A percentile compares a stretch with the other conserved stretches of the same genome.
Evolutionary conservation across 2,797 vertebrate genomes (phyloP).

Genomic region (Enteromius argenteus): DNA sequence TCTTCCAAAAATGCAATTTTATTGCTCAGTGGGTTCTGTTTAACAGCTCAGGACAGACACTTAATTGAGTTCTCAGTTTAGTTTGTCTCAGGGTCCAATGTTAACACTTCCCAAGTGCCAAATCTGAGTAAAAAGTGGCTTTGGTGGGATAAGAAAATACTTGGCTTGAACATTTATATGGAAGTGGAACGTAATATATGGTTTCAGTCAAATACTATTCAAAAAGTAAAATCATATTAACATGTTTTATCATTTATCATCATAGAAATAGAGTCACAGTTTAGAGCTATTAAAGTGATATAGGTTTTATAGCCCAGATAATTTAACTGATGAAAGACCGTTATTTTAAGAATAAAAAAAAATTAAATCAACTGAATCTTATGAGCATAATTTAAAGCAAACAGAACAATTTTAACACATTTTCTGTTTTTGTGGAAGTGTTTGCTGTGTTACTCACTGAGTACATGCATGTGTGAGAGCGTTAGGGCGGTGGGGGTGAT

Average conservation of each 20-base stretch:
- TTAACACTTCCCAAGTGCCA: neutral
- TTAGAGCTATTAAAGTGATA: neutral
- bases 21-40: neutral
- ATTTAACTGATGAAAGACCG: neutral
- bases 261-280: neutral
- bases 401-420: neutral
- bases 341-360: neutral
- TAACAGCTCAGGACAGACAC: neutral
- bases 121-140: neutral
- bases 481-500: conserved; percentile 1
- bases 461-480: conserved; percentile 2
- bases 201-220: neutral
- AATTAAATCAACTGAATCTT: neutral
- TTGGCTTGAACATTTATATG: neutral
- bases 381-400: neutral
- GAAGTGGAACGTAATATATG: neutral
- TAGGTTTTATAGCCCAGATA: neutral
- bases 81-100: neutral
- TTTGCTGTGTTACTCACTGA: neutral
- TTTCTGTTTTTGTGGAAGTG: conserved; percentile 4
- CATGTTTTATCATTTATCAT: neutral
- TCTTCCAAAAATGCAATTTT: neutral
- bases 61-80: conserved; percentile 9
- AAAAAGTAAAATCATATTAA: neutral
- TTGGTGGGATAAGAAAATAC: neutral